These are phyloP conservation scores for Therioaphis trifolii DNA, from an alignment of 2,888 invertebrate species.

Conservation along the genomic window DNA sequence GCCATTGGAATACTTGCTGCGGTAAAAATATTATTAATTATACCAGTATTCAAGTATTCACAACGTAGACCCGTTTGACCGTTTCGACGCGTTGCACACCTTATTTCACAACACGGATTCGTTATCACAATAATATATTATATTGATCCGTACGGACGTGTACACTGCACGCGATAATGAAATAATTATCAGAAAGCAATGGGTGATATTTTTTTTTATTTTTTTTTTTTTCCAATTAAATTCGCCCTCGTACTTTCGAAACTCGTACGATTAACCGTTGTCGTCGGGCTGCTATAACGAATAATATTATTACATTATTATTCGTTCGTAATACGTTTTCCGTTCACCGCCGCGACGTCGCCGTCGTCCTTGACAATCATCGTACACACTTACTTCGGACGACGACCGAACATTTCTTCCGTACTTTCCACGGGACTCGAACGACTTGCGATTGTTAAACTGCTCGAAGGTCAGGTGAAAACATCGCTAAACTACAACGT, in stretches of 20 bases:
- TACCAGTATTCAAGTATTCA: too few species aligned
- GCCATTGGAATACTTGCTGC: too few species aligned
- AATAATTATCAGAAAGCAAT: slow-evolving; percentile 30
- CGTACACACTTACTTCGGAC: too few species aligned
- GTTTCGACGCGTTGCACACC: too few species aligned
- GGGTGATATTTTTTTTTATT: not conserved
- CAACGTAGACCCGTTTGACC: not conserved
- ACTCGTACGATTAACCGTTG: not conserved
- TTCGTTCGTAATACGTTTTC: not conserved
- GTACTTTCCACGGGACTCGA: not conserved
- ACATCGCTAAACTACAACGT: too few species aligned
- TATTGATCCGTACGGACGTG: not conserved
- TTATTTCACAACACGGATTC: slow-evolving; percentile 18
- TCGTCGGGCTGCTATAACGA: not conserved
- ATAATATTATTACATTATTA: not conserved
- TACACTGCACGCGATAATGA: not conserved
- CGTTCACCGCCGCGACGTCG: slow-evolving; percentile 13
- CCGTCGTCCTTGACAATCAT: too few species aligned
- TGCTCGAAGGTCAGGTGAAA: too few species aligned
- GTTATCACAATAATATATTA: not conserved
- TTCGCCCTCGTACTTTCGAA: slow-evolving; percentile 36
- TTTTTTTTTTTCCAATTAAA: not conserved
- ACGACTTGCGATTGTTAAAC: too few species aligned
- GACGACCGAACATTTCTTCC: not conserved
- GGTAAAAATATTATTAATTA: too few species aligned